phyloP scores from a whole-genome alignment of 2,797 vertebrate genomes.

The Helarctos malayanus region DNA sequence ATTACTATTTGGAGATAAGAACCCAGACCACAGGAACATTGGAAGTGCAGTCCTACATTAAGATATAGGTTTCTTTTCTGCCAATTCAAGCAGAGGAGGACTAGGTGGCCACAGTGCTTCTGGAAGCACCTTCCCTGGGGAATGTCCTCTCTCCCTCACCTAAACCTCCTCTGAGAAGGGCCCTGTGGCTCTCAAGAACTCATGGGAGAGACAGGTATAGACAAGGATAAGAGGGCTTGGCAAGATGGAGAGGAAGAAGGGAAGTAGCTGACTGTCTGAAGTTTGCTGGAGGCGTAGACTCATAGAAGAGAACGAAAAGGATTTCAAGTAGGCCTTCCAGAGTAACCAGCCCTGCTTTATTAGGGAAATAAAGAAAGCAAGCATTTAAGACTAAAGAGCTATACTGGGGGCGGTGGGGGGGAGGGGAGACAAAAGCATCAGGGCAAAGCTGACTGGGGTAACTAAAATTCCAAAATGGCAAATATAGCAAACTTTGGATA shows the following conservation, averaged over 20 bases:
- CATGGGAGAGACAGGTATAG: neutral
- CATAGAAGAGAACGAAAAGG: neutral
- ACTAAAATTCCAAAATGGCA: neutral
- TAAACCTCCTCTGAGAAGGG: neutral
- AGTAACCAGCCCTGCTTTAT: neutral
- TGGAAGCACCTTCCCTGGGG: neutral
- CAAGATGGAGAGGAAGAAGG: neutral
- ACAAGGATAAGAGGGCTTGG: neutral
- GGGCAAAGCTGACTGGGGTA: neutral
- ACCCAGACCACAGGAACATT: neutral
- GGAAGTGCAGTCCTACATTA: neutral
- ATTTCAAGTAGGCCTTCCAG: neutral
- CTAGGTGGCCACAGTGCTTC: neutral
- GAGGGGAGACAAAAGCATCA: neutral
- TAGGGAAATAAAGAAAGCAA: neutral
- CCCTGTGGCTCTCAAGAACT: neutral
- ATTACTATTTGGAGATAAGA: neutral
- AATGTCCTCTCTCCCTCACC: neutral
- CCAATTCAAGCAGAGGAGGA: neutral
- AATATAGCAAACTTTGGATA: neutral
- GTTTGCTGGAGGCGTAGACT: neutral
- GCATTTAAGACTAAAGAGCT: neutral
- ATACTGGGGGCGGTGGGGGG: neutral
- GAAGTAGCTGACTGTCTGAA: neutral
- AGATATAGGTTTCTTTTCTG: neutral